Evolutionary conservation across 53 echinoderm and acorn worm species (phyloP), one percentile per base, ranked within the genome.

Genomic region (Holothuria leucospilota): DNA sequence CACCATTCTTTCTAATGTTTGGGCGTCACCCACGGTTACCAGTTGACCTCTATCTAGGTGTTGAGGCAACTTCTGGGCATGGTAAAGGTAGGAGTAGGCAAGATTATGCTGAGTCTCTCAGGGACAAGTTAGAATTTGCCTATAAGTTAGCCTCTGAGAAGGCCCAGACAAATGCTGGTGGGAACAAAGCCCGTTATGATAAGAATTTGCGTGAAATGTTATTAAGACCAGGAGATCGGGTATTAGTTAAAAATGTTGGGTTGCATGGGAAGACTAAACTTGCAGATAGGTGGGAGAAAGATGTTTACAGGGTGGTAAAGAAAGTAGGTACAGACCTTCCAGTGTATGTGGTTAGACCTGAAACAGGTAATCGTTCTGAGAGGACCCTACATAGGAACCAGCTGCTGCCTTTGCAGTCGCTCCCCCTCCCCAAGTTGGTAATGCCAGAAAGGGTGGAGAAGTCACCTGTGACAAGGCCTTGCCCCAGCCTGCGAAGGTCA

Each of bases 1-100:
- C 94, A 40, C 91, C 94, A 7, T 89, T 88, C 53, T 90, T 61
- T 62, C 62, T 93, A 0, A 93, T 93, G 93, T 89, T 85, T 86
- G 88, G 93, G 2, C 53, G 90, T 8, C 88, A 93, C 39, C 91
- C 94, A 4, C 68, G 83, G 12, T 70, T 90, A 15, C 90, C 86
- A 51, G 51, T 90, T 49, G 87, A 90, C 68, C n/a, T 82, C 8
- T 82, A 81, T 30, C 2, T 59, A 62, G 82, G 63, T 12, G 12
- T 64, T 29, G 41, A 39, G 0, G 30, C 62, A 14, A 34, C 34
- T 34, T 3, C 34, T 34, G 38, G 59, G 16, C 7, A 56, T 29
- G 26, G 64, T 38, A 30, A 20, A 13, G 20, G 23, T 62, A 20
- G 2, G 11, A 8, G n/a, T 82, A 18, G 20, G 27, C 16, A 82